Evolutionary conservation across 2,888 invertebrate genomes (phyloP).

Genomic region (Pandemis cinnamomeana): DNA sequence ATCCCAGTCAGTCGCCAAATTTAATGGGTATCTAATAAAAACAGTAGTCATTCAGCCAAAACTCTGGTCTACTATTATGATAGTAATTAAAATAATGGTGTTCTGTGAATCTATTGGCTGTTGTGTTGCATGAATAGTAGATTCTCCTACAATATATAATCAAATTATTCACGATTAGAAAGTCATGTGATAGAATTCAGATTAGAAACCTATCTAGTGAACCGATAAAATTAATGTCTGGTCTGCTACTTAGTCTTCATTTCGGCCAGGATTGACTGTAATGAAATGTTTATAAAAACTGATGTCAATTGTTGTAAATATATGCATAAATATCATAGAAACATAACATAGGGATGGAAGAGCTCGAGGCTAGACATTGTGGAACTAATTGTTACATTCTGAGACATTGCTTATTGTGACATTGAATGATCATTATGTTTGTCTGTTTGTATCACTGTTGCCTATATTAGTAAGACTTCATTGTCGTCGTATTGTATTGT

Average conservation of each 20-base stretch:
- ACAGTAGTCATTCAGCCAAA: no score
- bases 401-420: slow-evolving; percentile 38
- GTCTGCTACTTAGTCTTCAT: neutral
- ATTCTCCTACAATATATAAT: slow-evolving; percentile 10
- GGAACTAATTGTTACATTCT: slow-evolving; percentile 19
- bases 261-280: neutral
- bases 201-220: neutral
- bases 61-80: neutral
- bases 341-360: slow-evolving; percentile 4
- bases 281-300: slow-evolving; percentile 10
- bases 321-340: slow-evolving; percentile 13
- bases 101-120: slow-evolving; percentile 22
- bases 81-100: slow-evolving; percentile 17
- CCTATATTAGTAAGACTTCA: slow-evolving; percentile 41
- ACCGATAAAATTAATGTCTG: neutral
- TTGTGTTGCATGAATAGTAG: slow-evolving; percentile 30
- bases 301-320: slow-evolving; percentile 45
- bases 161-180: neutral
- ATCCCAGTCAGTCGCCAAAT: neutral
- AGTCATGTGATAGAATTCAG: neutral
- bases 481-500: slow-evolving; percentile 49
- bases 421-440: slow-evolving; percentile 40
- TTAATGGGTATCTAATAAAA: neutral
- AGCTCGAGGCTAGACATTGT: slow-evolving; percentile 31
- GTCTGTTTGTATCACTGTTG: slow-evolving; percentile 38